These are phyloP conservation scores for Echinops telfairi DNA, from an alignment of 2,113 vertebrate genomes.

Conservation along the genomic window DNA sequence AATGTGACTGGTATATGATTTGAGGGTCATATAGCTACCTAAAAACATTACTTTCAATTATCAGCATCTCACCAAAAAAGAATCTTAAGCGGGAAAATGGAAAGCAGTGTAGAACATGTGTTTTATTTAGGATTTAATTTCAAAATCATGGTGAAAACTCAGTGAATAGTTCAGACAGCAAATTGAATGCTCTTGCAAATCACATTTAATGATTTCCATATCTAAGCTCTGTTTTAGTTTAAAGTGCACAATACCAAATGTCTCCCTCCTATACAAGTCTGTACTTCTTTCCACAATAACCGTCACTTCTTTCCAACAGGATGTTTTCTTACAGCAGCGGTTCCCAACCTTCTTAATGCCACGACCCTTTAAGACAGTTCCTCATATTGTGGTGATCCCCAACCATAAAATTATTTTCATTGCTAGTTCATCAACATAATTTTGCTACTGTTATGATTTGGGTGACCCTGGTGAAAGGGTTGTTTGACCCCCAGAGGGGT, in stretches of 20 bases:
- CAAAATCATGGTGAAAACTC: constrained; percentile 13
- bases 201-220: constrained; percentile 59
- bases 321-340: constrained; percentile 35
- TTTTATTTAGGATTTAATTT: constrained; percentile 13
- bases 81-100: background rate
- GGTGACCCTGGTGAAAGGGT: too few relatives aligned
- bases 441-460: too few relatives aligned
- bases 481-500: too few relatives aligned
- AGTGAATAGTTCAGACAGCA: background rate
- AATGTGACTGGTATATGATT: too few relatives aligned
- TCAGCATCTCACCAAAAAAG: background rate
- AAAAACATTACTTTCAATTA: background rate
- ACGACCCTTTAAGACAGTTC: too few relatives aligned
- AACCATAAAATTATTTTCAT: too few relatives aligned
- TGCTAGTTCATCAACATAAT: too few relatives aligned
- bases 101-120: background rate
- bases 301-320: constrained; percentile 37
- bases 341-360: too few relatives aligned
- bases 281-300: constrained; percentile 56
- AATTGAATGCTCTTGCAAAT: constrained; percentile 59
- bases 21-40: background rate
- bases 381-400: too few relatives aligned
- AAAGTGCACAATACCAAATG: constrained; percentile 51
- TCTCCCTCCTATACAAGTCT: constrained; percentile 33
- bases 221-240: constrained; percentile 34